phyloP scores from a whole-genome alignment of 1,140 invertebrate species.

The Xylocopa sonorina region DNA sequence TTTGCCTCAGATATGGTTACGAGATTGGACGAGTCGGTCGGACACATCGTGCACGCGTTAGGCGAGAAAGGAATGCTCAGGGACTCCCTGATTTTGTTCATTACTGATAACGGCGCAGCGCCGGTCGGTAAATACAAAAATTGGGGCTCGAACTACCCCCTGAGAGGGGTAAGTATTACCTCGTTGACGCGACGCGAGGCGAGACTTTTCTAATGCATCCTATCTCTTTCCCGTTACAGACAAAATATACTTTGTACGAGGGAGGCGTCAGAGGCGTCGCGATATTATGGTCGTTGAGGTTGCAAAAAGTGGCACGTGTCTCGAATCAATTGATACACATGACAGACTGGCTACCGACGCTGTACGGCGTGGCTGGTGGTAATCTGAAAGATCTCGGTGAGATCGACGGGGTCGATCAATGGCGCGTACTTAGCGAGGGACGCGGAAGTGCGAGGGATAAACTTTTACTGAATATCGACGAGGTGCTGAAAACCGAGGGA shows the following conservation, averaged over 20 bases:
- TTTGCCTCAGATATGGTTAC: constrained; percentile 85
- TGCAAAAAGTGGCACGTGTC: constrained; percentile 79
- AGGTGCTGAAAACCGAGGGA: constrained; percentile 78
- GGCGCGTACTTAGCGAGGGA: constrained; percentile 80
- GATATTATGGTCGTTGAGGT: constrained; percentile 85
- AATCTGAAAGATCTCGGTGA: constrained; percentile 76
- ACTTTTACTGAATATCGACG: constrained; percentile 82
- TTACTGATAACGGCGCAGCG: constrained; percentile 85
- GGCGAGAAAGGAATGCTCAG: constrained; percentile 84
- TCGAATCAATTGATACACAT: constrained; percentile 85
- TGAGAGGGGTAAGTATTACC: constrained; percentile 83
- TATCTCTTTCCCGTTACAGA: constrained; percentile 75
- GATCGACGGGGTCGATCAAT: constrained; percentile 85
- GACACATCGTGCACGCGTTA: constrained; percentile 84
- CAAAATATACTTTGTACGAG: constrained; percentile 88
- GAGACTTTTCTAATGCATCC: no score
- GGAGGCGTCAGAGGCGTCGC: constrained; percentile 86
- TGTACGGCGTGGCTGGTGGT: constrained; percentile 84
- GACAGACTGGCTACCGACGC: constrained; percentile 88
- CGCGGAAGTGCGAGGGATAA: constrained; percentile 68
- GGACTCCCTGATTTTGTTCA: constrained; percentile 85
- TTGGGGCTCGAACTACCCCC: constrained; percentile 87
- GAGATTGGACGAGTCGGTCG: constrained; percentile 88
- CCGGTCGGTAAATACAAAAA: constrained; percentile 82
- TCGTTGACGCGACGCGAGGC: background rate